Evolutionary conservation across 2,113 vertebrate genomes (phyloP).

Genomic region (Desmodus rotundus): DNA sequence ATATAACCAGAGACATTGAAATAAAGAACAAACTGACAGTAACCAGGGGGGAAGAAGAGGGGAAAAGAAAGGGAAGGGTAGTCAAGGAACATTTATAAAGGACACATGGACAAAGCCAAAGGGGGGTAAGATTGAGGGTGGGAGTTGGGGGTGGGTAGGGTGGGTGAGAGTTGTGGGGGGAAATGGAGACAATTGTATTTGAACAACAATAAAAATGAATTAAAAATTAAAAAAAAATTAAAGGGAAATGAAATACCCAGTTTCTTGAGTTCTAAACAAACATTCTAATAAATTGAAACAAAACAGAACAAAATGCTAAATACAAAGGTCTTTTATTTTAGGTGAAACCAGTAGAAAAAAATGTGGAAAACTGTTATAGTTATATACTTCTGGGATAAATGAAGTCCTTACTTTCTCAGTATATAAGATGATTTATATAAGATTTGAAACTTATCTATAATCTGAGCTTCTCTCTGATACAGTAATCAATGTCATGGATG

Average conservation of each 20-base stretch:
- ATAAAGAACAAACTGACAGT: no score
- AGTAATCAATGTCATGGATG: neutral
- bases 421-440: neutral
- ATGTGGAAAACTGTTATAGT: neutral
- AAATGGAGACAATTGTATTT: no score
- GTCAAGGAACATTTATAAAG: no score
- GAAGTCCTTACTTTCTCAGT: neutral
- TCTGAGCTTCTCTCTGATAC: neutral
- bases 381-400: neutral
- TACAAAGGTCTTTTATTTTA: neutral
- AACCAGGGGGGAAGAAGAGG: no score
- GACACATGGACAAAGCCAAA: no score
- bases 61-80: no score
- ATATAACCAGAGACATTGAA: no score
- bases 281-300: neutral
- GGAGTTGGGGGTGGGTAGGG: no score
- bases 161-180: no score
- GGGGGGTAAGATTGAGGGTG: no score
- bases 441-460: neutral
- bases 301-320: neutral
- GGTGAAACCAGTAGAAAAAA: neutral
- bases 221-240: no score
- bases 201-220: no score
- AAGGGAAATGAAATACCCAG: neutral
- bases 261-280: neutral